Base-by-base conservation (phyloP, 2,113 vertebrate species). In the Saccopteryx leptura region DNA sequence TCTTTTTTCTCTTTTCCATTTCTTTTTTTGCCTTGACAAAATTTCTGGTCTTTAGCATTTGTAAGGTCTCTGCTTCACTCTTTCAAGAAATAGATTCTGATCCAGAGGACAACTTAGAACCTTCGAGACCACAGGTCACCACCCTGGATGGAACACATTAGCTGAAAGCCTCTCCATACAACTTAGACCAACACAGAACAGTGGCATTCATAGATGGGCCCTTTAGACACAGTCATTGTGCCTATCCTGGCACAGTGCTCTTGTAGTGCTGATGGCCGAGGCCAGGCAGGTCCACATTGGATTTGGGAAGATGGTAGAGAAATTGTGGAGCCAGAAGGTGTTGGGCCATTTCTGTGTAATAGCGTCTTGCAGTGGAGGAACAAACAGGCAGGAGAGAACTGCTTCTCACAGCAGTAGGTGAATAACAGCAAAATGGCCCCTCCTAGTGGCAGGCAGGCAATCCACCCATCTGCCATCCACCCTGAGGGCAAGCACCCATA, bases 31-130 rank as follows among this genome's bases (percentile, higher is more conserved):
- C 88, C 94, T 94, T 97, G 93, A 96, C 91, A 96, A 91, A 91
- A 89, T 72, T 80, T 92, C 74, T 91, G 78, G 79, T 86, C 89
- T 97, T 94, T 68, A 83, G 93, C 93, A 94, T 97, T 95, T 96
- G 96, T 96, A 95, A 94, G 78, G 94, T 90, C 97, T 96, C 74
- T 83, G 82, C 31, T 96, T 94, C 72, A 93, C 74, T 93, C 88
- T 96, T 97, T 96, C 84, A 96, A 39, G 15, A 68, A 94, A 58
- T 17, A 68, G 9, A 80, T 96, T 88, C 24, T 61, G 92, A 72
- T 72, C 65, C 46, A 56, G 7, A 46, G 28, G 11, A 95, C 61
- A 80, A 78, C 33, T 83, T 65, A 83, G 69, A 90, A 71, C 12
- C 31, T 75, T 23, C 13, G 74, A 79, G 76, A 94, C 5, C 23